Percentiles rank a stretch among this genome's conserved stretches.
phyloP scores from a whole-genome alignment of 1,140 invertebrate genomes.

The Drosophila paulistorum region DNA sequence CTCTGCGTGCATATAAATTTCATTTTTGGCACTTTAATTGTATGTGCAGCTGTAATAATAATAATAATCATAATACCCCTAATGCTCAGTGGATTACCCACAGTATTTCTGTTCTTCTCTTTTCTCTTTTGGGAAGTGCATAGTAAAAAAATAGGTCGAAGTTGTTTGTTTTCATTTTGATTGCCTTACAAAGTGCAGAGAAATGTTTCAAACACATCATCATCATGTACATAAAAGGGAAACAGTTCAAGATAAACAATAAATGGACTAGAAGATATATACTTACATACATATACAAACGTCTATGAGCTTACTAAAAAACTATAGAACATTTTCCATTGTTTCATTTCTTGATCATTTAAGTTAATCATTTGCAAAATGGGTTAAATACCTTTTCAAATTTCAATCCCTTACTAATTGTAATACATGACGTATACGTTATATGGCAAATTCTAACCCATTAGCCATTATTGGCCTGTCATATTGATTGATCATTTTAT shows the following conservation, averaged over 20 bases:
- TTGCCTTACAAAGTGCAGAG: conserved; percentile 43
- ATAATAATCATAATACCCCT: conserved; percentile 35
- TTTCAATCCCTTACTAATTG: too few relatives aligned
- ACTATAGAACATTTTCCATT: too few relatives aligned
- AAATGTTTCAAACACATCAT: conserved; percentile 32
- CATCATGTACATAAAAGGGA: conserved; percentile 27
- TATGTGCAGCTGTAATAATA: conserved; percentile 62
- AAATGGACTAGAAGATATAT: neutral
- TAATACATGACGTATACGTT: too few relatives aligned
- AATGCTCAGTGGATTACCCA: conserved; percentile 46
- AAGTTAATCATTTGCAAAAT: too few relatives aligned
- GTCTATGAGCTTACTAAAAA: neutral
- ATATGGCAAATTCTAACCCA: too few relatives aligned
- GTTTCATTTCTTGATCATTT: too few relatives aligned
- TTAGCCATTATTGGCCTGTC: neutral
- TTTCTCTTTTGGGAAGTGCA: neutral
- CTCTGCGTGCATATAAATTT: conserved; percentile 44
- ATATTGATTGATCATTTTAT: conserved; percentile 2
- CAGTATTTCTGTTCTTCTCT: conserved; percentile 22
- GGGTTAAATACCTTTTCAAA: too few relatives aligned
- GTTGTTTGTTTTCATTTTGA: conserved; percentile 45
- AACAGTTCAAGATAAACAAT: conserved; percentile 3
- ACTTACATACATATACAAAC: neutral
- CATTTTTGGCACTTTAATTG: conserved; percentile 63
- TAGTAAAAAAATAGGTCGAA: conserved; percentile 50